Evolutionary conservation across 2,113 vertebrate genomes (phyloP).

Genomic region (Myotis brandtii): DNA sequence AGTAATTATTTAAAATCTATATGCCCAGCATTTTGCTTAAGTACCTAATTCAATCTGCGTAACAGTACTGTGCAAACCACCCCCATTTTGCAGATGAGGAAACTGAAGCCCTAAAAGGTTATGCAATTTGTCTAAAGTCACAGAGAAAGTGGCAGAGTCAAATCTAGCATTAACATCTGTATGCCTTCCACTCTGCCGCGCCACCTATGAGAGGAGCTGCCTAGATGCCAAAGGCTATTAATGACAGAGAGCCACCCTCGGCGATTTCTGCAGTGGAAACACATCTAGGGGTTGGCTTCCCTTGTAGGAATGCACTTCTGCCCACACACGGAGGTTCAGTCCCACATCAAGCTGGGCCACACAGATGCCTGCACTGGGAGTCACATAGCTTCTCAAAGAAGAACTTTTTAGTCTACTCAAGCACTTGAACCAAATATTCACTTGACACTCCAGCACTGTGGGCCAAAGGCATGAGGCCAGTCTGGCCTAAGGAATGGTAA

Average conservation of each 20-base stretch:
- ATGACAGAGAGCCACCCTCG: not conserved
- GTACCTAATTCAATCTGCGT: not conserved
- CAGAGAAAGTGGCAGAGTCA: not conserved
- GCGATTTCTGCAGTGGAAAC: not conserved
- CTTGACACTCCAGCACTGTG: not conserved
- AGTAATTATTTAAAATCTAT: not conserved
- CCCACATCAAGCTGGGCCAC: not conserved
- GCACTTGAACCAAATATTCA: not conserved
- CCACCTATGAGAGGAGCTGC: not conserved
- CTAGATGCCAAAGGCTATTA: not conserved
- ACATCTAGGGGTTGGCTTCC: not conserved
- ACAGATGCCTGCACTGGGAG: constrained; percentile 6
- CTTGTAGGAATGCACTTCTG: not conserved
- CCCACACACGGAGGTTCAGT: not conserved
- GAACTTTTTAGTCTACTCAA: constrained; percentile 26
- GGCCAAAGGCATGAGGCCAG: not conserved
- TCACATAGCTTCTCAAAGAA: not conserved
- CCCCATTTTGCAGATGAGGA: not conserved
- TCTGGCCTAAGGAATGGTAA: not conserved
- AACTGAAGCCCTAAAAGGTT: not conserved
- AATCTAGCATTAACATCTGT: not conserved
- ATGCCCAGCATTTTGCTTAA: not conserved
- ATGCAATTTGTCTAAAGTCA: not conserved
- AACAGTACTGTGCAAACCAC: not conserved
- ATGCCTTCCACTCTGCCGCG: not conserved